phyloP scores from a whole-genome alignment of 1,140 invertebrate species.

The Drosophila paulistorum region DNA sequence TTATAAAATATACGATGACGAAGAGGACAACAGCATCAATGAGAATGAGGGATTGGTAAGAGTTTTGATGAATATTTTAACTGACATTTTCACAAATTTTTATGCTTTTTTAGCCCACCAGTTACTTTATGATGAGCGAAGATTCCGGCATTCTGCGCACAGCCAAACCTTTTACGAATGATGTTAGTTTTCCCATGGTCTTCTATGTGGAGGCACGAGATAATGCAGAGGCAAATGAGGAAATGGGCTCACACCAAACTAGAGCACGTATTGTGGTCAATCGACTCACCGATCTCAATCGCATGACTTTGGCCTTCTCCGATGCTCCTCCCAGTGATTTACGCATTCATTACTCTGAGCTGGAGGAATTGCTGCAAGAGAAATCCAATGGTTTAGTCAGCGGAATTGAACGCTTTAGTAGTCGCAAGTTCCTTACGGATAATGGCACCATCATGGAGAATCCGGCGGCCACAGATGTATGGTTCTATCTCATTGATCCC shows the following conservation, averaged over 20 bases:
- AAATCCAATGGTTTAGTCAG: constrained; percentile 88
- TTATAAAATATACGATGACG: constrained; percentile 84
- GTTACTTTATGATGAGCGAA: constrained; percentile 89
- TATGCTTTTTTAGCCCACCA: constrained; percentile 59
- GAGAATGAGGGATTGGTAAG: constrained; percentile 77
- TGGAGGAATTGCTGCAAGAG: constrained; percentile 89
- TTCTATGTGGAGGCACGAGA: constrained; percentile 87
- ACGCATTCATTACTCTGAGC: constrained; percentile 86
- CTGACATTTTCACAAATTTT: not conserved
- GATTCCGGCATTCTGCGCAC: constrained; percentile 90
- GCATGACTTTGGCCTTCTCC: constrained; percentile 90
- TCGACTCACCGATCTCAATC: constrained; percentile 87
- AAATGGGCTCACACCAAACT: constrained; percentile 72
- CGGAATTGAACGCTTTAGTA: constrained; percentile 90
- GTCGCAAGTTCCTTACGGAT: constrained; percentile 87
- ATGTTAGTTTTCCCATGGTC: constrained; percentile 87
- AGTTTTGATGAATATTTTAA: not conserved
- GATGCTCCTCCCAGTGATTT: constrained; percentile 89
- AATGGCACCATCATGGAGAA: constrained; percentile 91
- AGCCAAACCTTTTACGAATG: constrained; percentile 88
- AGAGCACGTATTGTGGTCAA: constrained; percentile 85
- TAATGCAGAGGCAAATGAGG: constrained; percentile 60
- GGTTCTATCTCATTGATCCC: constrained; percentile 94
- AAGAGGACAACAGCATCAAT: constrained; percentile 84
- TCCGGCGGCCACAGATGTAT: constrained; percentile 91